Conservation (phyloP, 2,888 invertebrate species). For the Trachelus stipa region DNA sequence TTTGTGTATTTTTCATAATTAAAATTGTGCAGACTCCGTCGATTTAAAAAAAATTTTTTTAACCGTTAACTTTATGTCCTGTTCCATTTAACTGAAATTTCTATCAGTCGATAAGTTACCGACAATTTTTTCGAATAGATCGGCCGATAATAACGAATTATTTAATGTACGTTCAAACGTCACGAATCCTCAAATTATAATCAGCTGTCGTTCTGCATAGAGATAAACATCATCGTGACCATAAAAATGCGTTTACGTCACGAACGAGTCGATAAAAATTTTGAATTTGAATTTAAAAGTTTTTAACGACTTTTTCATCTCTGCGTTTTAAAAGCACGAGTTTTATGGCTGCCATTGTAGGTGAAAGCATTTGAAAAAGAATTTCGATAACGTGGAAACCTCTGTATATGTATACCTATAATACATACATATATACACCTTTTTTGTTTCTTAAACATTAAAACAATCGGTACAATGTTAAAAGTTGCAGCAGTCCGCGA, state of each 20-base stretch:
- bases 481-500: constrained; percentile 5
- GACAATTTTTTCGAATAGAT: background rate
- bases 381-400: constrained; percentile 11
- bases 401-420: constrained; percentile 30
- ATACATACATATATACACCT: constrained; percentile 42
- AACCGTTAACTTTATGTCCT: background rate
- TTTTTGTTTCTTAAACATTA: constrained; percentile 26
- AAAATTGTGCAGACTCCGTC: background rate
- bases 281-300: too few species aligned
- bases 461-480: constrained; percentile 29
- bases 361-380: background rate
- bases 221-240: too few species aligned
- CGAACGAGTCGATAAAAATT: too few species aligned
- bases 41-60: background rate
- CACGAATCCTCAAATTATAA: background rate
- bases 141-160: background rate
- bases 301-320: background rate
- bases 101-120: background rate
- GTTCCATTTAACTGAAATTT: background rate
- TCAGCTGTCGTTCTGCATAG: background rate
- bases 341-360: background rate
- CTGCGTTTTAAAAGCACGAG: background rate
- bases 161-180: background rate
- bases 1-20: background rate
- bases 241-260: too few species aligned